Base-by-base conservation (phyloP, 2,888 invertebrate species). In the Torymus texanus region DNA sequence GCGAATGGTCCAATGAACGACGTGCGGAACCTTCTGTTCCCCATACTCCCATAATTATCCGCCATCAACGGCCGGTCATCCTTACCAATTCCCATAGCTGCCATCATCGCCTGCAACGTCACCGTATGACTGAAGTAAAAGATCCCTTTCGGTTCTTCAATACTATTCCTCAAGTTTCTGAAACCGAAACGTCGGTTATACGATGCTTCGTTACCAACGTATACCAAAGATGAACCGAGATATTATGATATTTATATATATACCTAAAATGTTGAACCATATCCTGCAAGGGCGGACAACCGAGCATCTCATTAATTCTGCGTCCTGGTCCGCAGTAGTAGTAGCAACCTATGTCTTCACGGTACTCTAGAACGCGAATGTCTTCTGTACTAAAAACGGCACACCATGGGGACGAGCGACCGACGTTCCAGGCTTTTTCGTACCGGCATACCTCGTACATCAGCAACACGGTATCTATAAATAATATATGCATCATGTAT, bases 251-350 rank as follows among this genome's bases (percentile, higher is more conserved):
- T 58, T 58, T 58, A 58, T 58, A 16, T 58, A 16, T 16, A 58
- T 18, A 63, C 63, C 63, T 2, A 11, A 63, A 63, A 63, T 63
- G 63, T n/a, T n/a, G n/a, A 10, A 63, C 10, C 92, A 96, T 92
- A 83, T 96, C 95, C 86, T 94, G 93, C 10, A 95, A 90, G 1
- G 93, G 91, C 0, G 93, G 92, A 88, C 96, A 96, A 1, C 95
- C 95, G 3, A 95, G 87, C 83, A 93, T 92, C 68, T 91, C 90
- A 84, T 94, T 94, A 58, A 93, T 87, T 3, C 92, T 89, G 41
- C 92, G 91, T 0, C 95, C 96, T 86, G 95, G 95, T 8, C 96
- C 95, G 53, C 93, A 92, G 80, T 92, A 92, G 88, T 95, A 95
- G 87, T 94, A 96, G 68, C 94, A 93, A 82, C 93, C 92, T 62